These are phyloP conservation scores for Pyrochroa serraticornis DNA, from an alignment of 2,888 invertebrate genomes.

Conservation along the genomic window DNA sequence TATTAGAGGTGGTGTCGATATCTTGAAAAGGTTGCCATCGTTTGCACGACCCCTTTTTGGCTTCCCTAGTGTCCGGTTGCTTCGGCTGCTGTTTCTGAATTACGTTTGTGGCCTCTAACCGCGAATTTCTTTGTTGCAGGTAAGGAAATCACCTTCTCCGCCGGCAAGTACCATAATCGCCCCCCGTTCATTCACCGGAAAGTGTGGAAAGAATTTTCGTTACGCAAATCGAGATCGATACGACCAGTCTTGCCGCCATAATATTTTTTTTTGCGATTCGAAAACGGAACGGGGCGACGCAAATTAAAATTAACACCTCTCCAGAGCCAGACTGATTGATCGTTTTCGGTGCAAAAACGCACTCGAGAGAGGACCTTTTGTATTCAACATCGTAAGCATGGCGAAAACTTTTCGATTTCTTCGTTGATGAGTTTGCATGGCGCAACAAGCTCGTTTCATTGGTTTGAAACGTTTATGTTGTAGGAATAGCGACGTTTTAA, in stretches of 20 bases:
- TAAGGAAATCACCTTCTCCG: neutral
- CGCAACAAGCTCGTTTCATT: neutral
- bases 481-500: constrained; percentile 3
- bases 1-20: no score
- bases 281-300: no score
- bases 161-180: constrained; percentile 3
- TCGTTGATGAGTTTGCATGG: no score
- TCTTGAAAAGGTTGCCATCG: no score
- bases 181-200: neutral
- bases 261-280: no score
- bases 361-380: constrained; percentile 1
- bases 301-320: no score
- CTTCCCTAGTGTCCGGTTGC: no score
- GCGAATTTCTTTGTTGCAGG: constrained; percentile 8
- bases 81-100: no score
- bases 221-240: constrained; percentile 4
- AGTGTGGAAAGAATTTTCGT: neutral
- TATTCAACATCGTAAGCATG: neutral
- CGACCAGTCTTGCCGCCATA: constrained; percentile 2
- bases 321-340: constrained; percentile 15
- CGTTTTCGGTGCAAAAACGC: constrained; percentile 10
- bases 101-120: no score
- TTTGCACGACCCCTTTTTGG: no score
- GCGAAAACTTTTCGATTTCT: no score
- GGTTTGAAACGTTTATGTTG: neutral